Base-by-base conservation (phyloP, 2,113 vertebrate species). In the Actenoides hombroni region DNA sequence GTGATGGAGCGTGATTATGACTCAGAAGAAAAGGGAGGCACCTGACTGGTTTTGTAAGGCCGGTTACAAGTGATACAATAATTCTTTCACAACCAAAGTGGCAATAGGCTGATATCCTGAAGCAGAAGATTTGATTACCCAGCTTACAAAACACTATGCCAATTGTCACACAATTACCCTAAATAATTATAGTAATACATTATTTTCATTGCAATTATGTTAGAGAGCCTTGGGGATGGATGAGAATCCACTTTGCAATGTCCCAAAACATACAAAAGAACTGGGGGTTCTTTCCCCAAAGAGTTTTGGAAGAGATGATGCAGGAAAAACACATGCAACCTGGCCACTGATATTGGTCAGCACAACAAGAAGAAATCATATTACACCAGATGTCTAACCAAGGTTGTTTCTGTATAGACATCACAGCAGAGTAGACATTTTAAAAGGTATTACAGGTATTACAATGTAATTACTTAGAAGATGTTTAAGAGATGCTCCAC, bases 11-110 rank as follows among this genome's bases (percentile, higher is more conserved):
- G 48, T 71, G 88, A 61, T 70, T 83, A 69, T 92, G 88, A 94
- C 39, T 94, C 92, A 88, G 60, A 91, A 91, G 82, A 65, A 20
- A 78, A 93, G 83, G 76, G 84, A 90, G 78, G 46, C 42, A 93
- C 88, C 86, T 90, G 83, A 83, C 73, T 76, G 93, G 33, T 86
- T 93, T 76, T 88, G 61, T 86, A 74, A 78, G 69, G 53, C 64
- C 71, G 85, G 37, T 71, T n/a, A n/a, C 37, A n/a, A 63, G 56
- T 18, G 64, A 76, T 26, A 73, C 57, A 94, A 71, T 88, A 44
- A 86, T 49, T 86, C 83, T 93, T 95, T 84, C 90, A 18, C 90
- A 95, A 88, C 7, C 44, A 4, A 60, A 42, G 76, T 76, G 57
- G 53, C 88, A 65, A 69, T 48, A 88, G 90, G 85, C 60, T 81